Percentiles rank a stretch among this genome's conserved stretches.
Evolutionary conservation across 2,888 invertebrate genomes (phyloP).

Genomic region (Tuta absoluta): DNA sequence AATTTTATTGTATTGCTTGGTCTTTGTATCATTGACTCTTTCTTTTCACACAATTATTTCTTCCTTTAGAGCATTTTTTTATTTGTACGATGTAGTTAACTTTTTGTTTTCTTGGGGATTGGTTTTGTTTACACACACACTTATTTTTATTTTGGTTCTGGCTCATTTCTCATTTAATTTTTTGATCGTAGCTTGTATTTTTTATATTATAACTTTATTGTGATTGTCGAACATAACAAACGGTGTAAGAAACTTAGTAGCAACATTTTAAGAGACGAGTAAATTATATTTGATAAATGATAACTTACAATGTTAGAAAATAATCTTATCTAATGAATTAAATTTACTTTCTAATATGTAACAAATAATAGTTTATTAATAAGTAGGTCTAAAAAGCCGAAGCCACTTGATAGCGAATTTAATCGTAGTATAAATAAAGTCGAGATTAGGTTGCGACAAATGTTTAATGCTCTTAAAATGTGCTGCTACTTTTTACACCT

Average conservation of each 20-base stretch:
- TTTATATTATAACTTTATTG: background rate
- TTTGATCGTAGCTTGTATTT: constrained; percentile 37
- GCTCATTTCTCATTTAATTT: constrained; percentile 59
- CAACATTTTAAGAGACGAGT: background rate
- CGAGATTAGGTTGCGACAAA: too few relatives aligned
- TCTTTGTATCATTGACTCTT: background rate
- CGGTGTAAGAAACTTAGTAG: background rate
- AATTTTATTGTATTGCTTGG: too few relatives aligned
- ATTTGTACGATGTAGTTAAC: background rate
- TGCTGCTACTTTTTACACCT: background rate
- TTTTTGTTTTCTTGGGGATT: background rate
- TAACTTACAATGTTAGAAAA: too few relatives aligned
- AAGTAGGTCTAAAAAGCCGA: too few relatives aligned
- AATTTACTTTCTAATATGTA: too few relatives aligned
- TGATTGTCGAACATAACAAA: constrained; percentile 1
- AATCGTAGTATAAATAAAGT: too few relatives aligned
- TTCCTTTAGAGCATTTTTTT: constrained; percentile 28
- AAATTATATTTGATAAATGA: too few relatives aligned
- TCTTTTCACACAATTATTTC: background rate
- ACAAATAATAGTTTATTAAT: too few relatives aligned
- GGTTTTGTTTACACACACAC: constrained; percentile 29
- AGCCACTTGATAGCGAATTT: too few relatives aligned
- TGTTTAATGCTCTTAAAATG: background rate
- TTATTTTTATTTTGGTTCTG: constrained; percentile 69
- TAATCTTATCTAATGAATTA: too few relatives aligned